Evolutionary conservation across 2,797 vertebrate genomes (phyloP), one percentile per base, ranked within the genome.

Genomic region (Sebastiscus albofasciatus): DNA sequence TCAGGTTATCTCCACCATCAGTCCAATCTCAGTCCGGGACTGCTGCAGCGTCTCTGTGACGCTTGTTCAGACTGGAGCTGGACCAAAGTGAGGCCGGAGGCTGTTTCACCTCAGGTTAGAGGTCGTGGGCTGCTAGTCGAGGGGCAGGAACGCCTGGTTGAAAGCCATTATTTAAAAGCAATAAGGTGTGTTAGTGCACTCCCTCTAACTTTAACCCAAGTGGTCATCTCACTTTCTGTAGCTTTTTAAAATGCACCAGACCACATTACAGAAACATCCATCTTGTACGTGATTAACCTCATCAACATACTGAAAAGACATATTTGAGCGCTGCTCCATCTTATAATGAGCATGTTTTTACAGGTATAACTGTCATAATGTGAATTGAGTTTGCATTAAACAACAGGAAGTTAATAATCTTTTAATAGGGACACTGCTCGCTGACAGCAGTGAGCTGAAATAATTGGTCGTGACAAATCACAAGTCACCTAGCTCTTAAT

Each of bases 1-100:
- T 49, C 42, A 87, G 83, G 84, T 93, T 86, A 90, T 92, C 90
- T 72, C 54, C 33, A 52, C 74, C 36, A 88, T 86, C 81, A 67
- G 60, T 69, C 56, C 83, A 34, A 72, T 74, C 73, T 82, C 71
- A 75, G 34, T 39, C 31, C 55, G 60, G 14, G 62, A 61, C 39
- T 60, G 14, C 67, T 52, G 60, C 77, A 33, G 80, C 29, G 4
- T 73, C 67, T 73, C 72, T 75, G 52, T 27, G 56, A 62, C 80
- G 67, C 74, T 81, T 87, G 75, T 75, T 81, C 83, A 87, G 84
- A 77, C 84, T 81, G 87, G 34, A 89, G 75, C 83, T 64, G 82
- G 74, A 84, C 81, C 67, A 33, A 55, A 46, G 42, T 64, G 81
- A 83, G 76, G 74, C 82, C 76, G 64, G 49, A 81, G 85, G 83